Conservation (phyloP, 1,140 invertebrate species). For the Calephelis virginiensis region DNA sequence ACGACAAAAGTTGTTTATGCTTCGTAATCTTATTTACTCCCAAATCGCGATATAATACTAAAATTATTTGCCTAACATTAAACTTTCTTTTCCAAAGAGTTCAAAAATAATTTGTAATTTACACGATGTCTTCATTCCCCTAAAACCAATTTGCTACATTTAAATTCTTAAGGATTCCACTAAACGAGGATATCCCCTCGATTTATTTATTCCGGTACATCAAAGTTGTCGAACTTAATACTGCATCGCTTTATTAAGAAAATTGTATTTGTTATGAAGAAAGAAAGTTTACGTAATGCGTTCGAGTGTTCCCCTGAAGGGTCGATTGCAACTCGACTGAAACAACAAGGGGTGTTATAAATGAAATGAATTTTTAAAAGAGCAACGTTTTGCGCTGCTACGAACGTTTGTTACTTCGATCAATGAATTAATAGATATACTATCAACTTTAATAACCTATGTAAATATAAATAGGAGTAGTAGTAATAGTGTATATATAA, state of each 20-base stretch:
- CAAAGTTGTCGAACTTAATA: slow-evolving; percentile 51
- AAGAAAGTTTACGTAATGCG: neutral
- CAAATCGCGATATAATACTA: too few relatives aligned
- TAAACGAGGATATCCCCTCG: slow-evolving; percentile 11
- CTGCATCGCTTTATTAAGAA: slow-evolving; percentile 53
- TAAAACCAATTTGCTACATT: neutral
- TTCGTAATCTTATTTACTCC: too few relatives aligned
- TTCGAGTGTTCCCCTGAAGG: neutral
- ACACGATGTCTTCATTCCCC: neutral
- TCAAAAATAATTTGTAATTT: too few relatives aligned
- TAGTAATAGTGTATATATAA: too few relatives aligned
- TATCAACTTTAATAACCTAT: too few relatives aligned
- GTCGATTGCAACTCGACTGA: neutral
- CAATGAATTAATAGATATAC: too few relatives aligned
- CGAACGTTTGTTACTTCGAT: too few relatives aligned
- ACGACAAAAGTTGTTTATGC: too few relatives aligned
- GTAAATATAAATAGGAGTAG: too few relatives aligned
- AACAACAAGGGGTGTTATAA: slow-evolving; percentile 1
- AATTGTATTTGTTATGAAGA: slow-evolving; percentile 5
- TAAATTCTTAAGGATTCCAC: neutral
- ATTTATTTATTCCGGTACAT: slow-evolving; percentile 32
- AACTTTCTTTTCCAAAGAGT: neutral
- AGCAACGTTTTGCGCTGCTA: neutral
- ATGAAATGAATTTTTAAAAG: slow-evolving; percentile 6
- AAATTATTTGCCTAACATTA: neutral